phyloP scores from a whole-genome alignment of 1,140 invertebrate species.

The Drosophila rhopaloa region DNA sequence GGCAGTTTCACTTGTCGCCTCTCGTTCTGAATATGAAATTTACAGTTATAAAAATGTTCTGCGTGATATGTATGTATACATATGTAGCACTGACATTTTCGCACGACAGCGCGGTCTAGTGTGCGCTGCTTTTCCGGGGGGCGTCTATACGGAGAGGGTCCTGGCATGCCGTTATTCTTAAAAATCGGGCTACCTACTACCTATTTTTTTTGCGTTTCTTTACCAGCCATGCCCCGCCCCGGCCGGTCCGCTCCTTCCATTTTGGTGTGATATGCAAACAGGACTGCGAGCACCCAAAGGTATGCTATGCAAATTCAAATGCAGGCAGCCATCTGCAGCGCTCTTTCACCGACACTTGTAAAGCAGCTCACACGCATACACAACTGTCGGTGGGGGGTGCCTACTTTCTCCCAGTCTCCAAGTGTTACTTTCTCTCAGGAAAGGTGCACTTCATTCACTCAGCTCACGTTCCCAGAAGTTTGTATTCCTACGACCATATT shows the following conservation, averaged over 20 bases:
- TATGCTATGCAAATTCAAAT: slow-evolving; percentile 76
- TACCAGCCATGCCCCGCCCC: neutral
- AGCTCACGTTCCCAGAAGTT: slow-evolving; percentile 5
- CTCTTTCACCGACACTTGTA: slow-evolving; percentile 66
- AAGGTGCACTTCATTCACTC: slow-evolving; percentile 4
- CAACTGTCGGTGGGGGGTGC: neutral
- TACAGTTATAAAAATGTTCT: slow-evolving; percentile 51
- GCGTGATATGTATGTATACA: slow-evolving; percentile 34
- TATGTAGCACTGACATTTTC: slow-evolving; percentile 22
- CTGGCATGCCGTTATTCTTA: slow-evolving; percentile 10
- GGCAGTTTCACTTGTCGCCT: slow-evolving; percentile 10
- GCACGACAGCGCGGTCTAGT: slow-evolving; percentile 13
- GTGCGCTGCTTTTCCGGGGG: slow-evolving; percentile 1
- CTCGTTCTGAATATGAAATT: slow-evolving; percentile 55
- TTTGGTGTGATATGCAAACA: slow-evolving; percentile 60
- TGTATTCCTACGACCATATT: neutral
- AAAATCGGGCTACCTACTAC: slow-evolving; percentile 12
- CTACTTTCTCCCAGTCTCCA: neutral
- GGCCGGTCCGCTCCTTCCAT: slow-evolving; percentile 9
- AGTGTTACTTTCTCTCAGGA: neutral
- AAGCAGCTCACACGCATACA: slow-evolving; percentile 32
- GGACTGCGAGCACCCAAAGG: slow-evolving; percentile 72
- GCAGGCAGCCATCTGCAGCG: slow-evolving; percentile 27
- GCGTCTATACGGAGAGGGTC: neutral
- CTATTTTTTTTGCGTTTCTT: slow-evolving; percentile 9